phyloP scores from a whole-genome alignment of 1,140 invertebrate species.

The Calycopis cecrops region DNA sequence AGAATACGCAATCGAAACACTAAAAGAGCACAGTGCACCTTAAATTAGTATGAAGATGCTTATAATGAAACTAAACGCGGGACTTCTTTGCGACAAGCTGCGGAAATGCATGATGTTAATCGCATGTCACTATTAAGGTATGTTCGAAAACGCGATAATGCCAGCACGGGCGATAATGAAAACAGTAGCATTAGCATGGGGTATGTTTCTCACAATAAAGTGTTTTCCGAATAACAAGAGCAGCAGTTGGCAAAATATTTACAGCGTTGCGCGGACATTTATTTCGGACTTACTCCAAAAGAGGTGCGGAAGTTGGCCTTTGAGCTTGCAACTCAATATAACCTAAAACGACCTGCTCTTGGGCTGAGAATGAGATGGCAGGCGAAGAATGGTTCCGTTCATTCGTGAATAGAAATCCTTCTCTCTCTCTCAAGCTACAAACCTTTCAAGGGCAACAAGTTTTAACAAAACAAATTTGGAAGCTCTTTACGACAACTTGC shows the following conservation, averaged over 20 bases:
- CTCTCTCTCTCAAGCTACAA: conserved; percentile 62
- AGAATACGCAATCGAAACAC: too few relatives aligned
- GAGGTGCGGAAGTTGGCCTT: conserved; percentile 56
- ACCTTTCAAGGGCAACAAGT: conserved; percentile 64
- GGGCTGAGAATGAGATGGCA: too few relatives aligned
- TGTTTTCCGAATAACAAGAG: conserved; percentile 13
- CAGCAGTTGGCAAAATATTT: conserved; percentile 12
- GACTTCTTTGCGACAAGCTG: conserved; percentile 22
- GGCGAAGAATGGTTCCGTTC: conserved; percentile 63
- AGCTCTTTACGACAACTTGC: conserved; percentile 40
- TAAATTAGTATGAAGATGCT: conserved; percentile 20
- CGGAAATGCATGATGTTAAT: conserved; percentile 21
- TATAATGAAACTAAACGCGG: conserved; percentile 23
- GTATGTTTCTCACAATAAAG: conserved; percentile 19
- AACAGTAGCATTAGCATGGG: conserved; percentile 13
- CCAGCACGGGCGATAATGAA: conserved; percentile 1
- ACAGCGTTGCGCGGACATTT: conserved; percentile 32
- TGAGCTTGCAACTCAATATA: conserved; percentile 42
- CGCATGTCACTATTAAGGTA: conserved; percentile 17
- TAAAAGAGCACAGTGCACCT: too few relatives aligned
- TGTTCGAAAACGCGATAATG: conserved; percentile 7
- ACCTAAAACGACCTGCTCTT: conserved; percentile 42
- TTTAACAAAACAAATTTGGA: conserved; percentile 69
- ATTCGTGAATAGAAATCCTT: conserved; percentile 63
- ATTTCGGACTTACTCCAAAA: conserved; percentile 47